Evolutionary conservation across 1,140 invertebrate species (phyloP).

Genomic region (Neotoxoptera formosana): DNA sequence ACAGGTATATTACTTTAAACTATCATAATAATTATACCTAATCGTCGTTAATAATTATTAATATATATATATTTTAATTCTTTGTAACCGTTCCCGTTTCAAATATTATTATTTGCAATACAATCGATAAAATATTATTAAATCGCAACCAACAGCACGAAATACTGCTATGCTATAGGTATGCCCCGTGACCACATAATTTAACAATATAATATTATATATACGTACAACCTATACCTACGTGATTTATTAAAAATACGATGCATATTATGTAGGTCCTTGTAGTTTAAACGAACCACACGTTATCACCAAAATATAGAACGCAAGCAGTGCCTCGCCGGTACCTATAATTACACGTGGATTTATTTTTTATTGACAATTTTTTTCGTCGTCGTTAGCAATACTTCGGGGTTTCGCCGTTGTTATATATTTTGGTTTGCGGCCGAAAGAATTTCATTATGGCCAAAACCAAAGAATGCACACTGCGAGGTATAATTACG

Average conservation of each 20-base stretch:
- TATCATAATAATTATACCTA: not conserved
- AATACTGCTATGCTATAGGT: not conserved
- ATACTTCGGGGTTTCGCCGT: not conserved
- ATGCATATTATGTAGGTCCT: not conserved
- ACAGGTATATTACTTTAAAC: no score
- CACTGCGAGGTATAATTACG: conserved; percentile 31
- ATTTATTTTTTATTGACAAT: not conserved
- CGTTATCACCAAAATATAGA: no score
- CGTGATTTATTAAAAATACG: not conserved
- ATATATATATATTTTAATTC: no score
- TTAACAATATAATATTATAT: not conserved
- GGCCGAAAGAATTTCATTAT: conserved; percentile 21
- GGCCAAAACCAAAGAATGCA: not conserved
- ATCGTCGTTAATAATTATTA: not conserved
- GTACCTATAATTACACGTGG: not conserved
- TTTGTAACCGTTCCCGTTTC: no score
- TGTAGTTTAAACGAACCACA: not conserved
- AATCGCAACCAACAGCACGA: not conserved
- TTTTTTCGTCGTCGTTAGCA: not conserved
- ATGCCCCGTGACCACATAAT: not conserved
- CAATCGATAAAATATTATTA: not conserved
- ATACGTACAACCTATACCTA: not conserved
- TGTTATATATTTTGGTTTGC: not conserved
- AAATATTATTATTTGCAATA: no score
- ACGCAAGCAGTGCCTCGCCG: no score